Evolutionary conservation across 2,113 vertebrate species (phyloP).

Genomic region (Tamias sibiricus): DNA sequence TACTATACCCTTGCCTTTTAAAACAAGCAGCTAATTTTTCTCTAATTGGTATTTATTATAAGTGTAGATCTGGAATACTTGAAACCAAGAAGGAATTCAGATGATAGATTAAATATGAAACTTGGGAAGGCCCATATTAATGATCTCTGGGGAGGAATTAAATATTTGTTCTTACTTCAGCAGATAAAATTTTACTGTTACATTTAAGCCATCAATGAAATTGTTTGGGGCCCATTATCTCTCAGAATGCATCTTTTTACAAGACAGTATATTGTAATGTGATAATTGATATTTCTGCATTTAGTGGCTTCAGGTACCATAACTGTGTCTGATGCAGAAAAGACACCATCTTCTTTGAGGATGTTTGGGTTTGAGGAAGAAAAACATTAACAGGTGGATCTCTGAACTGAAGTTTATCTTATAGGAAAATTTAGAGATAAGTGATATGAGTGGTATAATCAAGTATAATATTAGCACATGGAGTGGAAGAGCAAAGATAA

Average conservation of each 20-base stretch:
- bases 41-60: not conserved
- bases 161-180: not conserved
- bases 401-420: conserved; percentile 5
- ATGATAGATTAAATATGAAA: not conserved
- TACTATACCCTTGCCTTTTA: not conserved
- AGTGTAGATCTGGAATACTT: not conserved
- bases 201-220: not conserved
- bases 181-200: conserved; percentile 7
- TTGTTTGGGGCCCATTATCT: not conserved
- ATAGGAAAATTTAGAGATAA: not conserved
- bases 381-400: not conserved
- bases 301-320: not conserved
- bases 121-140: conserved; percentile 9
- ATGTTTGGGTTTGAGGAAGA: not conserved
- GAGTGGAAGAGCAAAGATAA: not conserved
- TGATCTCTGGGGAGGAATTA: conserved; percentile 1
- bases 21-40: not conserved
- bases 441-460: not conserved
- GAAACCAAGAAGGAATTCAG: not conserved
- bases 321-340: not conserved
- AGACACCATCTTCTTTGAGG: not conserved
- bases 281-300: not conserved
- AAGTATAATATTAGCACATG: not conserved
- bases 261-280: not conserved
- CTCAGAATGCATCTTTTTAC: not conserved